Evolutionary conservation across 2,888 invertebrate genomes (phyloP), one percentile per base, ranked within the genome.

Genomic region (Harpalus rufipes): DNA sequence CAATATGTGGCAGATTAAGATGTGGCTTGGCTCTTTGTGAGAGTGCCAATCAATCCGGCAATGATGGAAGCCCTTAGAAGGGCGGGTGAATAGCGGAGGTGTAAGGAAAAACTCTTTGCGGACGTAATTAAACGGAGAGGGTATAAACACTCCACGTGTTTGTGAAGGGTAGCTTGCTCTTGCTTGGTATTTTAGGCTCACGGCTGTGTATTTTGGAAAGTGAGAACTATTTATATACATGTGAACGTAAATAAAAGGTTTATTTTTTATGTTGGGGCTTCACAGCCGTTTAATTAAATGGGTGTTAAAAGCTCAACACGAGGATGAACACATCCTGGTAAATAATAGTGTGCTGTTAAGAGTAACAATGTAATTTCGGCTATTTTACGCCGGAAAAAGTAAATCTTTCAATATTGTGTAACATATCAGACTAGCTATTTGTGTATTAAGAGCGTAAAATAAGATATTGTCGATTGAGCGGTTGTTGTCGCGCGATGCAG

Each of bases 21-120:
- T 39, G 39, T 68, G 68, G 68, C 68, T n/a, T 7, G 8, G 0
- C 25, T 25, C 32, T 32, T 32, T 32, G 32, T 5, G 39, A 39
- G 68, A 32, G 68, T n/a, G 39, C n/a, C 68, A 68, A 68, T 68
- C 68, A 68, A 68, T 68, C 39, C 39, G n/a, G 39, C n/a, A 68
- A 68, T 63, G 63, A 63, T 63, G 39, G 68, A n/a, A 32, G 1
- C 14, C 7, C 68, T 39, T 68, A 39, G 39, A 21, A 10, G n/a
- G 68, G 10, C 32, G 68, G n/a, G n/a, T 14, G 68, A 68, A 68
- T 68, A 16, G 44, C 44, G 44, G 1, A 21, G 21, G 63, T 63
- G 63, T 63, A 68, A 68, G 68, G 68, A 68, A 68, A 68, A 68
- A 68, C n/a, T 63, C 63, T n/a, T 68, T 68, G 68, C 39, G 68